Percentiles rank a stretch among this genome's conserved stretches.
Evolutionary conservation across 2,888 invertebrate genomes (phyloP).

Genomic region (Nebria brevicollis): DNA sequence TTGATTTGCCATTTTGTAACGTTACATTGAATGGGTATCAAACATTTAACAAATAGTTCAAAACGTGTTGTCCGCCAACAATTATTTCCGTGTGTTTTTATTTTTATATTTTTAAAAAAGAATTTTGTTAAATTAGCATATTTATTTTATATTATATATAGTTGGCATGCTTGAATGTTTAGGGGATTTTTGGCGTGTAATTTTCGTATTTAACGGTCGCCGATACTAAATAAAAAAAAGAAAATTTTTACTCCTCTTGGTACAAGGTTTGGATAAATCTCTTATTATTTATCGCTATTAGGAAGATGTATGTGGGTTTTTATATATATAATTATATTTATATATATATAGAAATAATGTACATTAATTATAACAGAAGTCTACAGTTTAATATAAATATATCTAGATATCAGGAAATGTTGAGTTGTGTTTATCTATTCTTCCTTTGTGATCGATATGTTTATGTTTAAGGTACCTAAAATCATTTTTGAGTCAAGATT

Average conservation of each 20-base stretch:
- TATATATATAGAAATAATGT: slow-evolving; percentile 40
- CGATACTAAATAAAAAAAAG: not conserved
- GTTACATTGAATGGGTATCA: not conserved
- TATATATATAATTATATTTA: too few relatives aligned
- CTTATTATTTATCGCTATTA: slow-evolving; percentile 2
- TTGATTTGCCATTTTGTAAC: not conserved
- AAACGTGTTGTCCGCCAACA: not conserved
- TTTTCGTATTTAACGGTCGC: too few relatives aligned
- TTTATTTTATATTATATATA: not conserved
- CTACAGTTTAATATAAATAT: slow-evolving; percentile 2
- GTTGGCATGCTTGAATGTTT: not conserved
- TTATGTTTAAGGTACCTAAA: too few relatives aligned
- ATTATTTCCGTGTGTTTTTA: not conserved
- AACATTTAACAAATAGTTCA: not conserved
- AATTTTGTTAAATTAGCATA: not conserved
- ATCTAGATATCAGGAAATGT: slow-evolving; percentile 2
- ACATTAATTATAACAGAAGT: slow-evolving; percentile 34
- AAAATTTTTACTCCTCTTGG: slow-evolving; percentile 25
- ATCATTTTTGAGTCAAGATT: too few relatives aligned
- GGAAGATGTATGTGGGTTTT: slow-evolving; percentile 35
- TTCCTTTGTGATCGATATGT: not conserved
- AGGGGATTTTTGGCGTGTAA: not conserved
- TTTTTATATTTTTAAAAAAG: not conserved
- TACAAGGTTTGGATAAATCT: slow-evolving; percentile 33
- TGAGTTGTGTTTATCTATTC: not conserved